A percentile compares a stretch with the other conserved stretches of the same genome.
These are phyloP conservation scores for Nephrotoma appendiculata DNA, from an alignment of 2,888 invertebrate genomes.

Conservation along the genomic window DNA sequence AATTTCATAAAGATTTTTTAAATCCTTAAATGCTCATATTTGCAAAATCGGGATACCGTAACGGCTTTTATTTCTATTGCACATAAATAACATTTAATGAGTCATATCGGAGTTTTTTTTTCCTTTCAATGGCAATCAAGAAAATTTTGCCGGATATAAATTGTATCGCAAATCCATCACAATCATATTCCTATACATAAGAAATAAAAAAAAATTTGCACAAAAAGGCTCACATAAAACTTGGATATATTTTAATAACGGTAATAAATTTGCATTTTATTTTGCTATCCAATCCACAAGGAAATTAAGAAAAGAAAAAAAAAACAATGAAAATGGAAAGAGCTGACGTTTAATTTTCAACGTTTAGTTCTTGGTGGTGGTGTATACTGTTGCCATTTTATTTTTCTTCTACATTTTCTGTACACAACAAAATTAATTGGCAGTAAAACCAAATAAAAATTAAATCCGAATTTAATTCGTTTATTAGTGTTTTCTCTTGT, in stretches of 20 bases:
- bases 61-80: neutral
- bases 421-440: neutral
- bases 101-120: neutral
- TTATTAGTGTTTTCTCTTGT: neutral
- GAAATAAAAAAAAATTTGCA: neutral
- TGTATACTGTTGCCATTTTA: neutral
- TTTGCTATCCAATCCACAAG: neutral
- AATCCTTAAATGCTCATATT: too few species aligned
- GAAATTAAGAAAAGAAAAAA: neutral
- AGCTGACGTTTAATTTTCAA: neutral
- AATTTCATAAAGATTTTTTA: too few species aligned
- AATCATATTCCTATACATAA: neutral
- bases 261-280: neutral
- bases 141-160: neutral
- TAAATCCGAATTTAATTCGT: neutral
- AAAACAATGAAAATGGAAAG: neutral
- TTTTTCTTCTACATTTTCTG: neutral
- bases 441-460: neutral
- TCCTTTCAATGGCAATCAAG: neutral
- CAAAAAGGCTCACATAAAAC: neutral
- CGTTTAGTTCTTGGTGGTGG: neutral
- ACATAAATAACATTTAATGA: neutral
- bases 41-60: too few species aligned
- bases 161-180: neutral
- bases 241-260: neutral